Evolutionary conservation across 2,113 vertebrate species (phyloP).

Genomic region (Epinephelus fuscoguttatus): DNA sequence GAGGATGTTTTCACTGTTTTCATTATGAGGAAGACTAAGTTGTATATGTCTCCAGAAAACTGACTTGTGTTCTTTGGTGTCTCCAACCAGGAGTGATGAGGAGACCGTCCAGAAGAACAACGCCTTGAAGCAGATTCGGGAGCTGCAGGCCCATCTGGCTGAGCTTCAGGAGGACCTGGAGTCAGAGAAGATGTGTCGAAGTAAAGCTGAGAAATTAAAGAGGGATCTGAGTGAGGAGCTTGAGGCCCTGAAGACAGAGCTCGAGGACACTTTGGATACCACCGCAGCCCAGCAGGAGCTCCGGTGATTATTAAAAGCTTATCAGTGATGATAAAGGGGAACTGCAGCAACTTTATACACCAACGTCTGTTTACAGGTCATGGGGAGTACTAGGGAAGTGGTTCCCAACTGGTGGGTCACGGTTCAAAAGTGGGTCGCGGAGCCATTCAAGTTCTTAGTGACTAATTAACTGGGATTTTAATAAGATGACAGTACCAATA

Average conservation of each 20-base stretch:
- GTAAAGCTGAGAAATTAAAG: constrained; percentile 98
- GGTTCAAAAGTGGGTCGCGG: too few species aligned
- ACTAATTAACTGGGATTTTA: neutral
- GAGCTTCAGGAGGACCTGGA: constrained; percentile 98
- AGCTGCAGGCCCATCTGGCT: constrained; percentile 94
- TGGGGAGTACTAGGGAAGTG: neutral
- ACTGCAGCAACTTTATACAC: neutral
- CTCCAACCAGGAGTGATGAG: constrained; percentile 89
- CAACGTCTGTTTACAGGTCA: neutral
- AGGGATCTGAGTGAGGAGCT: constrained; percentile 96
- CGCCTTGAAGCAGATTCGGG: constrained; percentile 92
- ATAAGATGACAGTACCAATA: neutral
- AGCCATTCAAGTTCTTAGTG: neutral
- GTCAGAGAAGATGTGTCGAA: constrained; percentile 92
- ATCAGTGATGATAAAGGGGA: neutral
- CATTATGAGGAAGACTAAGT: neutral
- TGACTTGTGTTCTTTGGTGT: neutral
- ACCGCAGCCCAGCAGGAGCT: constrained; percentile 98
- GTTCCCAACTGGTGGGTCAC: too few species aligned
- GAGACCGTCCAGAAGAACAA: constrained; percentile 95
- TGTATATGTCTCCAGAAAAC: neutral
- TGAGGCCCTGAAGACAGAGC: constrained; percentile 96
- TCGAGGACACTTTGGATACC: constrained; percentile 98
- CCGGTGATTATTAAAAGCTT: constrained; percentile 82
- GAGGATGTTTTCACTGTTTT: neutral